These are phyloP conservation scores for Tetramorium parvispinum DNA, from an alignment of 1,140 invertebrate species.

Conservation along the genomic window DNA sequence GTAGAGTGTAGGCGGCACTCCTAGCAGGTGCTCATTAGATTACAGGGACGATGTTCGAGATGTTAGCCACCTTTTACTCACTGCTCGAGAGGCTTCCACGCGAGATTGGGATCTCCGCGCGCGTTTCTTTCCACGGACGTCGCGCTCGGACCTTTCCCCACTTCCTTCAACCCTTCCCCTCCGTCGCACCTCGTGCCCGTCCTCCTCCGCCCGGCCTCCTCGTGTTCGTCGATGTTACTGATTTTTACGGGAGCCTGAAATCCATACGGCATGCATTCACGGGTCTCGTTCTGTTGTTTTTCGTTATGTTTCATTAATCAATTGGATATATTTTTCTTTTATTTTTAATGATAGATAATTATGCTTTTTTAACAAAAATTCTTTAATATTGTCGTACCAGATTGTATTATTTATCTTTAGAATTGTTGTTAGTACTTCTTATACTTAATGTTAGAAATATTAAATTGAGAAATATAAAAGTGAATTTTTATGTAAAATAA, in stretches of 20 bases:
- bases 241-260: constrained; percentile 65
- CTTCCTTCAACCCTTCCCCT: constrained; percentile 40
- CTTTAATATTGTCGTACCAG: constrained; percentile 26
- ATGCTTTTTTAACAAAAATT: constrained; percentile 37
- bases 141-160: constrained; percentile 58
- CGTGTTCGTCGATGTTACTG: constrained; percentile 57
- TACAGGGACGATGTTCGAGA: constrained; percentile 83
- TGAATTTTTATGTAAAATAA: no score
- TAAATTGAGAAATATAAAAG: no score
- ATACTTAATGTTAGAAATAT: no score
- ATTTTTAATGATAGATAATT: constrained; percentile 15
- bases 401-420: neutral
- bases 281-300: constrained; percentile 44
- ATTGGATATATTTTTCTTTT: constrained; percentile 26
- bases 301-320: constrained; percentile 22
- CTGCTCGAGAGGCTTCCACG: constrained; percentile 81
- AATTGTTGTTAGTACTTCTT: no score
- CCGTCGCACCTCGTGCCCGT: constrained; percentile 21
- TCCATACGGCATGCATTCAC: constrained; percentile 49
- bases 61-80: constrained; percentile 84
- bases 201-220: neutral
- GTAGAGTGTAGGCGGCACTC: constrained; percentile 80
- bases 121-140: constrained; percentile 68
- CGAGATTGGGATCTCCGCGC: constrained; percentile 80
- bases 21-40: constrained; percentile 84